Evolutionary conservation across 2,888 invertebrate genomes (phyloP).

Genomic region (Spodoptera exigua): DNA sequence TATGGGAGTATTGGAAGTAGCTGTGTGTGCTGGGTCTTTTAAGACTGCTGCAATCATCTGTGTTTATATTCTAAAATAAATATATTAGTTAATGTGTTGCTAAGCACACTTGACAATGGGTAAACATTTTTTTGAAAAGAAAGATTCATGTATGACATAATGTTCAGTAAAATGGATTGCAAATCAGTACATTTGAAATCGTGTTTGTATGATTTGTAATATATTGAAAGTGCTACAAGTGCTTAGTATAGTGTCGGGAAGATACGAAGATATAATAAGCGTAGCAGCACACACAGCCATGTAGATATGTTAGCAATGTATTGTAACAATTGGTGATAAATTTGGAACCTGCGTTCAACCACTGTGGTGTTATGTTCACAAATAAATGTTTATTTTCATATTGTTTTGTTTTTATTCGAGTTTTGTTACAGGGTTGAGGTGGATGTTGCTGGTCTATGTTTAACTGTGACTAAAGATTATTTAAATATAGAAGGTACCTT

Average conservation of each 20-base stretch:
- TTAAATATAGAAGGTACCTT: too few species aligned
- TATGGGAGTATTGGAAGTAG: not conserved
- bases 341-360: conserved; percentile 33
- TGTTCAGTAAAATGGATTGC: too few species aligned
- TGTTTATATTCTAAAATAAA: too few species aligned
- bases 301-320: conserved; percentile 11
- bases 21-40: conserved; percentile 41
- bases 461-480: not conserved
- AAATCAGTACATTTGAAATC: too few species aligned
- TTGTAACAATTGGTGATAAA: conserved; percentile 19
- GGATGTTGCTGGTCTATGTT: conserved; percentile 18
- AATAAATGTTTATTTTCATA: conserved; percentile 73
- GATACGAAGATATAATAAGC: not conserved
- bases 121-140: too few species aligned
- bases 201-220: too few species aligned
- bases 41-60: too few species aligned
- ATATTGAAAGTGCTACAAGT: too few species aligned
- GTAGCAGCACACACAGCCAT: conserved; percentile 43
- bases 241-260: too few species aligned
- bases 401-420: conserved; percentile 64
- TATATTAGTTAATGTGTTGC: too few species aligned
- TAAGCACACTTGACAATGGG: too few species aligned
- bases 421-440: conserved; percentile 59
- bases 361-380: conserved; percentile 48
- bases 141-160: too few species aligned